phyloP scores from a whole-genome alignment of 2,113 vertebrate species.

The Colaptes auratus region DNA sequence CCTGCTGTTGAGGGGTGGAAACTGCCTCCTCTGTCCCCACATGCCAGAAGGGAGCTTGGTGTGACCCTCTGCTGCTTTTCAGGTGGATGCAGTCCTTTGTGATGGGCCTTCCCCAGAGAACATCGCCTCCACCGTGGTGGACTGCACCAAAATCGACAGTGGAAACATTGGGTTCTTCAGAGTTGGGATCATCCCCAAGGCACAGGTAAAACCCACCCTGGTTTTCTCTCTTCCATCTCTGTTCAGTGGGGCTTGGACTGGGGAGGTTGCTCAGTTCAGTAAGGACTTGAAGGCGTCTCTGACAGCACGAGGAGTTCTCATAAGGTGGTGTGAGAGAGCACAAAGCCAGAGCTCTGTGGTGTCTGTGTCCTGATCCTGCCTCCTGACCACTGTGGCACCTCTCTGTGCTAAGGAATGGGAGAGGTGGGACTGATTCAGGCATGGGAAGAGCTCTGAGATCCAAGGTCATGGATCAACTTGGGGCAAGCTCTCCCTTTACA shows the following conservation, averaged over 20 bases:
- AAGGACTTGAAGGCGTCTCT: neutral
- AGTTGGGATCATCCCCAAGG: constrained; percentile 87
- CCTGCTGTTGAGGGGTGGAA: neutral
- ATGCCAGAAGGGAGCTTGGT: neutral
- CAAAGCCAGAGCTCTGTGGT: rapidly evolving
- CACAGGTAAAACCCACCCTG: constrained; percentile 77
- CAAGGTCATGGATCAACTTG: rapidly evolving
- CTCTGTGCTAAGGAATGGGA: neutral
- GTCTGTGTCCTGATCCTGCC: neutral
- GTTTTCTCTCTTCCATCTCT: neutral
- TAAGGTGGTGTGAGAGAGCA: neutral
- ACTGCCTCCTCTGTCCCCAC: neutral
- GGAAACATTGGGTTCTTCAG: constrained; percentile 88
- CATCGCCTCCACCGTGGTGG: constrained; percentile 90
- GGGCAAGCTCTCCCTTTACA: neutral
- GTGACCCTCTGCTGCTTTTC: neutral
- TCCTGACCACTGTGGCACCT: rapidly evolving
- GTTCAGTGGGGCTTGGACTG: neutral
- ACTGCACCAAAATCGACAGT: constrained; percentile 87
- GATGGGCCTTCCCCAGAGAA: constrained; percentile 90
- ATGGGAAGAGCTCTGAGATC: neutral
- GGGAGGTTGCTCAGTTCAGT: neutral
- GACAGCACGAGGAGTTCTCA: rapidly evolving
- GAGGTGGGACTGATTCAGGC: neutral
- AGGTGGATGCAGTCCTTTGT: constrained; percentile 90